Evolutionary conservation across 1,140 invertebrate species (phyloP), one percentile per base, ranked within the genome.

Genomic region (Dendrolimus punctatus): DNA sequence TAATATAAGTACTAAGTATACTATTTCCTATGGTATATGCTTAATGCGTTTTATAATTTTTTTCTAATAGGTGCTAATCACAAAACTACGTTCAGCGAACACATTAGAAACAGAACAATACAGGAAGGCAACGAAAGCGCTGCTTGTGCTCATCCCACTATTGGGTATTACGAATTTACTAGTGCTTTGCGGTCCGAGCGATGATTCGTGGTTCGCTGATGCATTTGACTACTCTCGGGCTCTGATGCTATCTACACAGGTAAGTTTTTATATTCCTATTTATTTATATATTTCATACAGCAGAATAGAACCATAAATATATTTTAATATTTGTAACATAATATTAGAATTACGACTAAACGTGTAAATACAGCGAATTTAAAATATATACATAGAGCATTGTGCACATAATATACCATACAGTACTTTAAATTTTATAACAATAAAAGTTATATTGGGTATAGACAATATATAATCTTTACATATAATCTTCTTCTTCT

Each of bases 161-260:
- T 89, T 97, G 53, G 95, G 95, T n/a, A 92, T 96, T 53, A 96
- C 95, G 4, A 96, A 97, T 76, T 88, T 96, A 10, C 80, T 97
- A 49, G 91, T 96, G 5, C 87, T 97, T 40, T 91, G 90, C 8
- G 93, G 93, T 8, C 95, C 95, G 0, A 91, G 89, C 36, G 90
- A 90, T 69, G 90, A 90, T 70, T 93, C 88, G 50, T 90, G 89
- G 71, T 90, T 87, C 64, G 88, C 89, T 4, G 88, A 91, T 73
- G 88, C 93, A 45, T 94, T 93, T 70, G 90, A 90, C 40, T 92
- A 92, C 59, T 73, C 90, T 0, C 85, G 94, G 43, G 93, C 94
- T n/a, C 76, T 94, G 49, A 87, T 96, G 51, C 84, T 96, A 6
- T 95, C 94, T n/a, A 93, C 92, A 48, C 95, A 96, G 91, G 94